phyloP scores from a whole-genome alignment of 2,888 invertebrate species.

The Artemia sinica region DNA sequence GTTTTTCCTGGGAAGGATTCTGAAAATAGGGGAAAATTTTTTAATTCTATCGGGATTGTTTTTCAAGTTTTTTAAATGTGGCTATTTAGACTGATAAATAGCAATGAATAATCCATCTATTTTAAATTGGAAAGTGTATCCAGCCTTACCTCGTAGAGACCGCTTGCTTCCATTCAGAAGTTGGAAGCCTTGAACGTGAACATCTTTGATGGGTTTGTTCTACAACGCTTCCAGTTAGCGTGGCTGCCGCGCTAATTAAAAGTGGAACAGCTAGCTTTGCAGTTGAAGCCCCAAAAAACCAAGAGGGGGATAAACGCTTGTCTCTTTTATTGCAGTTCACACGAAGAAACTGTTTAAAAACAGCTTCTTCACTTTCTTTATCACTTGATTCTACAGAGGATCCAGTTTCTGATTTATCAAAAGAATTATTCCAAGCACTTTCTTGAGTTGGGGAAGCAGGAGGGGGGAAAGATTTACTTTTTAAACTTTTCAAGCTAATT shows the following conservation, averaged over 20 bases:
- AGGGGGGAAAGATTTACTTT: conserved; percentile 17
- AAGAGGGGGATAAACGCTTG: neutral
- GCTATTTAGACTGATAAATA: too few relatives aligned
- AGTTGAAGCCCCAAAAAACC: conserved; percentile 12
- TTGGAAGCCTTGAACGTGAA: conserved; percentile 3
- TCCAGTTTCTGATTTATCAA: conserved; percentile 4
- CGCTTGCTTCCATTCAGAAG: conserved; percentile 9
- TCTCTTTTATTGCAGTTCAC: neutral
- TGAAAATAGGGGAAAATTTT: too few relatives aligned
- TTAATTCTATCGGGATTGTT: too few relatives aligned
- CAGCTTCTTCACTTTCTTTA: conserved; percentile 3
- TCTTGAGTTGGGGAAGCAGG: conserved; percentile 10
- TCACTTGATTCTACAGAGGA: conserved; percentile 9
- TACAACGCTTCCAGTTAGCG: neutral
- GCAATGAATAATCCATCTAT: too few relatives aligned
- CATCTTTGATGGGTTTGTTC: neutral
- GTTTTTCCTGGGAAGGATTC: too few relatives aligned
- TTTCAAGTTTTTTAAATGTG: too few relatives aligned
- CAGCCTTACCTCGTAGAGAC: neutral
- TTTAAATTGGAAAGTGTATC: neutral
- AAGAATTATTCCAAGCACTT: neutral
- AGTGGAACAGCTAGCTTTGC: conserved; percentile 7
- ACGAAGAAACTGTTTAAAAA: neutral
- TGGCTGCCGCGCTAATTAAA: neutral
- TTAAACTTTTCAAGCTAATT: conserved; percentile 15